Base-by-base conservation (phyloP, 2,888 invertebrate genomes). In the Oscheius sp. region DNA sequence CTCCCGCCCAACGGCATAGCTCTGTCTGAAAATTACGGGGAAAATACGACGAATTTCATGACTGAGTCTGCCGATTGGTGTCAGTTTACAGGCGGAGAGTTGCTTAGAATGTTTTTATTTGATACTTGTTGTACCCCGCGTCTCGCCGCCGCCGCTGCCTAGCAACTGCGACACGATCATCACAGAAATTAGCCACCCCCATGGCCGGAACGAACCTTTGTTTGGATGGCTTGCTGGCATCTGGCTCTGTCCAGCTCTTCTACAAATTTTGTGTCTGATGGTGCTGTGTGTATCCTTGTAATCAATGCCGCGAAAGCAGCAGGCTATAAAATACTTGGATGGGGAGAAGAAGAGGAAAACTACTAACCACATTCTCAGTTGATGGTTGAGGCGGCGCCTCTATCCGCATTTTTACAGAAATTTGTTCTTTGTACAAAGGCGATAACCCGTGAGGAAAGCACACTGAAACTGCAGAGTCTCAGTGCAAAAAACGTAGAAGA, bases 1-100 rank as follows among this genome's bases (percentile, higher is more conserved):
- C 78, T n/a, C 79, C 79, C 12, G 72, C 69, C 81, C 82, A 84
- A 29, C 79, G 80, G 20, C 69, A 70, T 64, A 84, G 61, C 52
- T 84, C 84, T 1, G 82, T 78, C 78, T 81, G 61, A 67, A 76
- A 17, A 4, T 25, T 25, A 12, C 23, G 23, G 37, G n/a, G n/a
- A n/a, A n/a, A n/a, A n/a, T n/a, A n/a, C n/a, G n/a, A n/a, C n/a
- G n/a, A n/a, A n/a, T n/a, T n/a, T n/a, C n/a, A n/a, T n/a, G n/a
- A n/a, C n/a, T n/a, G n/a, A n/a, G n/a, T n/a, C n/a, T n/a, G n/a
- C n/a, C n/a, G n/a, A n/a, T n/a, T n/a, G n/a, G n/a, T n/a, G n/a
- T n/a, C n/a, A n/a, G n/a, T n/a, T n/a, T n/a, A n/a, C n/a, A n/a
- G n/a, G n/a, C n/a, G n/a, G n/a, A n/a, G n/a, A n/a, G n/a, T n/a